Evolutionary conservation across 1,140 invertebrate species (phyloP), one percentile per base, ranked within the genome.

Genomic region (Monomorium pharaonis): DNA sequence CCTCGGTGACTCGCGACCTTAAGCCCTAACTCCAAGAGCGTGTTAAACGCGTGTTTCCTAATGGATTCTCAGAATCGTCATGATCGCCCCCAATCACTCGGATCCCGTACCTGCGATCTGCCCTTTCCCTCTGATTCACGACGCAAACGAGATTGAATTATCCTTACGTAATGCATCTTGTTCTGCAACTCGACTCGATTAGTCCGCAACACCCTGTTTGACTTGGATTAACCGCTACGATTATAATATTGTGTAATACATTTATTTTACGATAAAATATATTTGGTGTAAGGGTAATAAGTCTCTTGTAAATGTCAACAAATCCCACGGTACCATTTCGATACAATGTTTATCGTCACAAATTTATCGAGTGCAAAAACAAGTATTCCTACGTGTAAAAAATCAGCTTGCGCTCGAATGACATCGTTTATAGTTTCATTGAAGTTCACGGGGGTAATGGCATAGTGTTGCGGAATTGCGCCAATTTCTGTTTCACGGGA

Each of bases 11-110:
- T 42, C 14, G 44, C 63, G 67, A 62, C 51, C 33, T 33, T 87
- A 70, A 51, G 47, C 54, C 63, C 44, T 76, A 56, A 49, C 63
- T 83, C 49, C 58, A 80, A 80, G 47, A 92, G 90, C 91, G 91
- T 92, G 91, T 92, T 91, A 91, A 90, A 92, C 91, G 90, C 91
- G 89, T 92, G 89, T 92, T 92, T 92, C 88, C 89, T 92, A 92
- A 92, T 92, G 91, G 91, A 91, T 92, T 92, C 88, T 85, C 44
- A 37, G 88, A 91, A 91, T 88, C 74, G 76, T 72, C 86, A 85
- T 91, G 70, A 51, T 62, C 77, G 51, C 76, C 74, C 80, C 80
- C 51, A 84, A 67, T 89, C 91, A 27, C 49, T 86, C 75, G 80
- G 74, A 62, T 60, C 62, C 67, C n/a, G 69, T 24, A 16, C 44